A percentile compares a stretch with the other conserved stretches of the same genome.
Evolutionary conservation across 2,888 invertebrate genomes (phyloP).

Genomic region (Trachelus iudaicus): DNA sequence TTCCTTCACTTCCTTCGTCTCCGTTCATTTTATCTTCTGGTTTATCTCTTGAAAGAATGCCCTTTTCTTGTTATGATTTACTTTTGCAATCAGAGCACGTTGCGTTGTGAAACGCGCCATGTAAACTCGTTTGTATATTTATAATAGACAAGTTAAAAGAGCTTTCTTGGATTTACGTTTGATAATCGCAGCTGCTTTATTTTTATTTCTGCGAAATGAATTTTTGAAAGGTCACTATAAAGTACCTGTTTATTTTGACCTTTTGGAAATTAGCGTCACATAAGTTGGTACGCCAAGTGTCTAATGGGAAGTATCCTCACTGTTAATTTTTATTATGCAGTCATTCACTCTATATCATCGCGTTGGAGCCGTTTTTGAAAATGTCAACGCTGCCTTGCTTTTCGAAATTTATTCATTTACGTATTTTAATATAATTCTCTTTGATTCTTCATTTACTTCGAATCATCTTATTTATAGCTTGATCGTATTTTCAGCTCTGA

Average conservation of each 20-base stretch:
- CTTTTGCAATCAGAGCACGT: background rate
- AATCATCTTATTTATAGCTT: background rate
- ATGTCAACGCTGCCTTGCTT: too few species aligned
- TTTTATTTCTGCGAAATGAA: background rate
- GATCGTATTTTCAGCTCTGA: slow-evolving; percentile 35
- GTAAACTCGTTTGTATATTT: background rate
- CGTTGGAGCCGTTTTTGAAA: background rate
- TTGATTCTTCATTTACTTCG: too few species aligned
- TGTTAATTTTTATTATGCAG: background rate
- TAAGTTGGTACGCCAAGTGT: too few species aligned
- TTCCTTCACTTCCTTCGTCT: background rate
- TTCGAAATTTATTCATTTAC: too few species aligned
- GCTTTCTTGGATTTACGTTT: background rate
- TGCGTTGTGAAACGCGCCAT: background rate
- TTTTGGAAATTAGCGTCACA: background rate
- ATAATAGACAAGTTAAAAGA: background rate
- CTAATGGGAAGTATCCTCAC: background rate
- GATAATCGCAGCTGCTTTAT: background rate
- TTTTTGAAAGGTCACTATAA: background rate
- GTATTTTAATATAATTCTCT: too few species aligned
- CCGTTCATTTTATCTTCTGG: background rate
- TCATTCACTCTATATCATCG: background rate
- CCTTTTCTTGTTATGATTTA: background rate
- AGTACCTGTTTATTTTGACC: background rate
- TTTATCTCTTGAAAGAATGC: background rate